These are phyloP conservation scores for Disparrhopalites patrizii DNA, from an alignment of 2,888 invertebrate species.

Conservation along the genomic window DNA sequence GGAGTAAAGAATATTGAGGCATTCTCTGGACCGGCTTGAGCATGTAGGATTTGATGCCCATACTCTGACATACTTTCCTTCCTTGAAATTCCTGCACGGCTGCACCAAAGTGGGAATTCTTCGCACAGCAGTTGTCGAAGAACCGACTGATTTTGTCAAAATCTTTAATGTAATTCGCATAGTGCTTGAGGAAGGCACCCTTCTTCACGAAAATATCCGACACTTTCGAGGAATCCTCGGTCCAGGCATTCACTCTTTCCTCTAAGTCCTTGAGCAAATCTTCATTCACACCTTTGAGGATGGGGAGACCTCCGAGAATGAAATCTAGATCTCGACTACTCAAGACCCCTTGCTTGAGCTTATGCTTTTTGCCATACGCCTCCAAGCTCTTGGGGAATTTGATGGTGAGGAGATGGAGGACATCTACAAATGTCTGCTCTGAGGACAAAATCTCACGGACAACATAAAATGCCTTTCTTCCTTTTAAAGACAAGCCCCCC, in stretches of 20 bases:
- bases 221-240: constrained; percentile 52
- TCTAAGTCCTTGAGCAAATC: constrained; percentile 56
- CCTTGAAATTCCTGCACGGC: constrained; percentile 53
- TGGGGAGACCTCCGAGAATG: constrained; percentile 57
- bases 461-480: constrained; percentile 54
- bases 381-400: constrained; percentile 55
- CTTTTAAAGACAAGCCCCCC: constrained; percentile 36
- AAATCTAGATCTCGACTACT: constrained; percentile 54
- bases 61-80: constrained; percentile 54
- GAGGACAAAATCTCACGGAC: constrained; percentile 58
- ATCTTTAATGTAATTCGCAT: constrained; percentile 57
- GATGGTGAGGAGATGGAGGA: constrained; percentile 56
- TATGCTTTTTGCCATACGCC: constrained; percentile 48
- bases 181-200: constrained; percentile 60
- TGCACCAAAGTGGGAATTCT: constrained; percentile 55
- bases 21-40: constrained; percentile 65
- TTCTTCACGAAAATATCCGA: constrained; percentile 59
- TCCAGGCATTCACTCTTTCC: constrained; percentile 55
- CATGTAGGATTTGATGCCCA: constrained; percentile 63
- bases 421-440: constrained; percentile 58
- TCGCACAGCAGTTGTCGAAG: constrained; percentile 56
- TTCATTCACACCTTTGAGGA: constrained; percentile 57
- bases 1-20: constrained; percentile 59
- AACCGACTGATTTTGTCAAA: constrained; percentile 55
- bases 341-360: constrained; percentile 51